Base-by-base conservation (phyloP, 2,113 vertebrate species). In the Procavia capensis region DNA sequence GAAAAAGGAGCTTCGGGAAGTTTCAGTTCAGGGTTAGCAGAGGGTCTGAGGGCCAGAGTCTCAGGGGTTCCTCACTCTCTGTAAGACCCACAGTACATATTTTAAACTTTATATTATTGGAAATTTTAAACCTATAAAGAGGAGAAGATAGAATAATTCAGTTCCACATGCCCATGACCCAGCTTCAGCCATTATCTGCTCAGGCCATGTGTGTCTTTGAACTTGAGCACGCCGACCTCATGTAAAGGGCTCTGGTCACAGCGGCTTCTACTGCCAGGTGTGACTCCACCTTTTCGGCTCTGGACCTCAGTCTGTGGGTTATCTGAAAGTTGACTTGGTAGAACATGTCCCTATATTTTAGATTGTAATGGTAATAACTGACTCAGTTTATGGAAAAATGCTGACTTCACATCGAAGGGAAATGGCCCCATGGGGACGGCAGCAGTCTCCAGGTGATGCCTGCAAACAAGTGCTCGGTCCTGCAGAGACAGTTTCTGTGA, bases 291-390 rank as follows among this genome's bases (percentile, higher is more conserved):
- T 10, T 78, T 70, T 13, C n/a, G n/a, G 39, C 19, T 45, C 80
- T 47, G 63, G 34, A 45, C 50, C 39, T 72, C 19, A 41, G 41
- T 54, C 27, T 78, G 45, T 64, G 9, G 54, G 17, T 74, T 70
- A 50, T n/a, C 41, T 89, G 79, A 82, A 86, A 96, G 76, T 2
- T 34, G 47, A 91, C 45, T 89, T 75, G 75, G n/a, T 31, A 9
- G 57, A 72, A 81, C 5, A 34, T 34, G 31, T 78, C 19, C 27
- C 68, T 57, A 94, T 31, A 16, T 47, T 86, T 86, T 89, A 45
- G 63, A 50, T 25, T 66, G n/a, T 45, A 63, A 39, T 17, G 45
- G 41, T 27, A 92, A 76, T 22, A 22, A 90, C 19, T 13, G 20
- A 72, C 16, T 72, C 45, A 50, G 84, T 54, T 63, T 74, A n/a